Evolutionary conservation across 2,888 invertebrate genomes (phyloP).

Genomic region (Meta bourneti): DNA sequence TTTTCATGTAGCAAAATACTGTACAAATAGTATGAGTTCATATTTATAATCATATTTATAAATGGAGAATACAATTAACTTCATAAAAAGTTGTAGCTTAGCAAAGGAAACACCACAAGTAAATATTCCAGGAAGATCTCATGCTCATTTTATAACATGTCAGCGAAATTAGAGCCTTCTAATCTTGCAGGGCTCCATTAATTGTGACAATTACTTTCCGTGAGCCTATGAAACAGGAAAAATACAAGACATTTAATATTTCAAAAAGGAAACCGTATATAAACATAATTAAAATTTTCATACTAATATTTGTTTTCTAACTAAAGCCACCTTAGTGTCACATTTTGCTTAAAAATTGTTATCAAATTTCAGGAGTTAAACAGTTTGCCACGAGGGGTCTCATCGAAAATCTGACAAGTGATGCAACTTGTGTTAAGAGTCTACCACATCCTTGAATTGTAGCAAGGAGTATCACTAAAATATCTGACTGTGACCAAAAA

Average conservation of each 20-base stretch:
- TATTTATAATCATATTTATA: conserved; percentile 46
- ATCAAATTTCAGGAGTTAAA: too few relatives aligned
- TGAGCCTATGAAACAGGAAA: conserved; percentile 61
- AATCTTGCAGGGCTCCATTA: conserved; percentile 74
- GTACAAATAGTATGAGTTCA: conserved; percentile 25
- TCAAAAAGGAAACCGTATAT: too few relatives aligned
- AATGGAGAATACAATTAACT: conserved; percentile 38
- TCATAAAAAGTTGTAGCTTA: conserved; percentile 45
- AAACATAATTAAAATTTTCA: background rate
- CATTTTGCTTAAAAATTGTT: too few relatives aligned
- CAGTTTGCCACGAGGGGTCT: too few relatives aligned
- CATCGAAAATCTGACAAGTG: too few relatives aligned
- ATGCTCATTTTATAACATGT: background rate
- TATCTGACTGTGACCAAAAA: too few relatives aligned
- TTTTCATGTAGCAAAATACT: conserved; percentile 52
- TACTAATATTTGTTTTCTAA: too few relatives aligned
- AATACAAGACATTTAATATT: too few relatives aligned
- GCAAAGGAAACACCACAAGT: conserved; percentile 29
- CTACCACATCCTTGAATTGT: too few relatives aligned
- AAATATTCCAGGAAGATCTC: conserved; percentile 25
- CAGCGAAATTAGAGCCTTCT: conserved; percentile 3
- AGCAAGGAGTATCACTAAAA: too few relatives aligned
- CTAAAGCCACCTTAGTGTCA: too few relatives aligned
- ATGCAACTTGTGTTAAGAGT: too few relatives aligned
- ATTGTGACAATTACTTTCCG: conserved; percentile 77